phyloP scores from a whole-genome alignment of 1,140 invertebrate genomes.

The Capitella teleta region DNA sequence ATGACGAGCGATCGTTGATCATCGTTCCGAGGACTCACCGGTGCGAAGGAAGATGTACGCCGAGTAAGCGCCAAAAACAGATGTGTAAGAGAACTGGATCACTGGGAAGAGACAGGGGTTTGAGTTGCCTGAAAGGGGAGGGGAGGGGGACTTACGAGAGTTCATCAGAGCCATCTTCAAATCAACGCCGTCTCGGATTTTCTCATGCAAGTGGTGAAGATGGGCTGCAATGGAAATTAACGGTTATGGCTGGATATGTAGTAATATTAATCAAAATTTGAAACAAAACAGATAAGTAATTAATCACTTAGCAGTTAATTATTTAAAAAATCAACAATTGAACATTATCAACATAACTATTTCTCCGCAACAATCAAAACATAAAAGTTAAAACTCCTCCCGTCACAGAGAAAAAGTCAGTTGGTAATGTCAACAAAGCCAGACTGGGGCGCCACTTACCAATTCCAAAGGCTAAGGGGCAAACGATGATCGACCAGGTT shows the following conservation, averaged over 20 bases:
- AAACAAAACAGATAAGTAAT: too few species aligned
- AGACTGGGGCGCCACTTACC: conserved; percentile 52
- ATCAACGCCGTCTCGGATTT: conserved; percentile 48
- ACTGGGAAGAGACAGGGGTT: too few species aligned
- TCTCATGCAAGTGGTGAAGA: conserved; percentile 81
- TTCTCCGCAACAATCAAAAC: too few species aligned
- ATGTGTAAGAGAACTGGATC: conserved; percentile 84
- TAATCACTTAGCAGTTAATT: too few species aligned
- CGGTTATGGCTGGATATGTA: too few species aligned
- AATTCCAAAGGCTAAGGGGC: conserved; percentile 83
- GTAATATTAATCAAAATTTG: too few species aligned
- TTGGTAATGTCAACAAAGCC: too few species aligned
- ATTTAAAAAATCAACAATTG: too few species aligned
- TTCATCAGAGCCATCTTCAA: conserved; percentile 33
- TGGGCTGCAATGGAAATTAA: conserved; percentile 58
- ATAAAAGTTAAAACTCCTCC: too few species aligned
- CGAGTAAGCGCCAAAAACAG: conserved; percentile 84
- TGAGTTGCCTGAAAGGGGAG: background rate
- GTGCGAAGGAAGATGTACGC: conserved; percentile 67
- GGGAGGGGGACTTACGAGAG: conserved; percentile 22
- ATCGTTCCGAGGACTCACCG: conserved; percentile 29
- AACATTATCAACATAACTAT: too few species aligned
- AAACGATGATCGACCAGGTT: conserved; percentile 64
- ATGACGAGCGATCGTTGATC: background rate
- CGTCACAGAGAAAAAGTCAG: too few species aligned